These are phyloP conservation scores for Pedionomus torquatus DNA, from an alignment of 2,113 vertebrate species.

Conservation along the genomic window DNA sequence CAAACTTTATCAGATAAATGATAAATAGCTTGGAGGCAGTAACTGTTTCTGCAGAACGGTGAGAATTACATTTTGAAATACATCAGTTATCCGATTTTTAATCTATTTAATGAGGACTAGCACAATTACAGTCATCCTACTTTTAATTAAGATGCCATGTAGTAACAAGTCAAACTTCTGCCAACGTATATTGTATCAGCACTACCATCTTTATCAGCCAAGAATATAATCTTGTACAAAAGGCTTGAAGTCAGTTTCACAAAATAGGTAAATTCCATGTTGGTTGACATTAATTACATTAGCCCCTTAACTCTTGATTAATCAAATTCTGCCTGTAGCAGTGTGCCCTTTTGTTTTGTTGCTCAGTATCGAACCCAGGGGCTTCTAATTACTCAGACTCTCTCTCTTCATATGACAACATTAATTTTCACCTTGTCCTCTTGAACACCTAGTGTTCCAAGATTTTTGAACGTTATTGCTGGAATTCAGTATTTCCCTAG, in stretches of 20 bases:
- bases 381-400: neutral
- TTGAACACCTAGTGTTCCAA: neutral
- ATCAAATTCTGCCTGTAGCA: neutral
- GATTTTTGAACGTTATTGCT: neutral
- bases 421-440: neutral
- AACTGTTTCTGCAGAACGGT: neutral
- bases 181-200: neutral
- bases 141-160: neutral
- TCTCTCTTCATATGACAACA: neutral
- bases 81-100: neutral
- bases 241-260: neutral
- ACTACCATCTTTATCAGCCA: neutral
- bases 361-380: neutral
- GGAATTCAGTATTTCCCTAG: neutral
- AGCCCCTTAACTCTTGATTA: neutral
- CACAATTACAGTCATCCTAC: neutral
- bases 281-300: neutral
- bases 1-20: neutral
- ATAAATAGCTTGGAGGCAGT: neutral
- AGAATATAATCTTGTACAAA: neutral
- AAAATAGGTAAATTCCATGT: neutral
- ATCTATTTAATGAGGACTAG: neutral
- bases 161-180: conserved; percentile 9
- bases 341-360: neutral
- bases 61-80: neutral